A percentile compares a stretch with the other conserved stretches of the same genome.
These are phyloP conservation scores for Characodon lateralis DNA, from an alignment of 2,797 vertebrate genomes.

Conservation along the genomic window DNA sequence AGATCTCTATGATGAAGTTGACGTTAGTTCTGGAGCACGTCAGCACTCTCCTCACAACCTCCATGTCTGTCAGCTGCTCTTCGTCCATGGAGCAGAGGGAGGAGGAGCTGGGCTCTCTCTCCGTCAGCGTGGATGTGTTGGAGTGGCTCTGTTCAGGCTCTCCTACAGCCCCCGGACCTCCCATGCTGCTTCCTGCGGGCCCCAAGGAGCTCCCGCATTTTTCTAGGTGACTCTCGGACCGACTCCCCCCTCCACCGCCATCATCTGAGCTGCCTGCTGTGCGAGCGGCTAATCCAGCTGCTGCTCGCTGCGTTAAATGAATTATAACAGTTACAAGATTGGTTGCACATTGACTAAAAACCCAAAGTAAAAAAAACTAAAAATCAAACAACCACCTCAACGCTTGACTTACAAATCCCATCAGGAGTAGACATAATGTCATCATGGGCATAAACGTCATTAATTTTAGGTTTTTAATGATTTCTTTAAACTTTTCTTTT, in stretches of 20 bases:
- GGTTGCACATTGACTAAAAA: neutral
- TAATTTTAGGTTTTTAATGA: neutral
- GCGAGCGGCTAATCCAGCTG: constrained; percentile 91
- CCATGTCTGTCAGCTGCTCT: constrained; percentile 91
- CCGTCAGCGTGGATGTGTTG: constrained; percentile 96
- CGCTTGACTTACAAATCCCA: neutral
- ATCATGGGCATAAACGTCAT: neutral
- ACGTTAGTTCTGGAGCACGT: constrained; percentile 93
- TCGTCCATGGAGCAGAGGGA: constrained; percentile 98
- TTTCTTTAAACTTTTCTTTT: neutral
- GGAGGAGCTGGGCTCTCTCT: constrained; percentile 97
- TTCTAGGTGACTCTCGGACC: constrained; percentile 70
- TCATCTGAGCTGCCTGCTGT: constrained; percentile 76
- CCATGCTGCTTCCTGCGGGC: constrained; percentile 66
- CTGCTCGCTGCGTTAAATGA: constrained; percentile 85
- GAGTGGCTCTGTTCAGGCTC: constrained; percentile 96
- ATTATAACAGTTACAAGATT: neutral
- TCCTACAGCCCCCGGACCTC: constrained; percentile 83
- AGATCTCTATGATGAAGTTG: constrained; percentile 98
- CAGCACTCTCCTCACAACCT: constrained; percentile 90
- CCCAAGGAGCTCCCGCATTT: constrained; percentile 49
- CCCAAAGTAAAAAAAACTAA: neutral
- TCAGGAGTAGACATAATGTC: neutral
- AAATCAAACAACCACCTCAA: neutral
- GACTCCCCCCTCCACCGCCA: constrained; percentile 74